A percentile compares a stretch with the other conserved stretches of the same genome.
Evolutionary conservation across 2,888 invertebrate species (phyloP).

Genomic region (Platynereis dumerilii): DNA sequence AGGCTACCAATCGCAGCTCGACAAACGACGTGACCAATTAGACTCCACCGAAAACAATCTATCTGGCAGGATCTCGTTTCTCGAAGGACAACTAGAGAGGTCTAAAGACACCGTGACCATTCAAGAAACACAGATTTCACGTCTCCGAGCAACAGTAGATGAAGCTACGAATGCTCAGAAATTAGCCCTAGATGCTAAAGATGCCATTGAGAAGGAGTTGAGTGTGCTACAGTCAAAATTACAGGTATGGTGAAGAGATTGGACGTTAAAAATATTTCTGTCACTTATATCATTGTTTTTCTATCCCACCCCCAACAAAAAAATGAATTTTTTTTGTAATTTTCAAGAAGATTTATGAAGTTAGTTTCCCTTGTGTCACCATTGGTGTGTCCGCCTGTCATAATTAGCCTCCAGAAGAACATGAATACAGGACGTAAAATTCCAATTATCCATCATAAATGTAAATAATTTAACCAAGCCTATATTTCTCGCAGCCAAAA

Average conservation of each 20-base stretch:
- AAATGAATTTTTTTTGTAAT: too few species aligned
- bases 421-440: too few species aligned
- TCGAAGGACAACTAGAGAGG: slow-evolving; percentile 48
- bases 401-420: too few species aligned
- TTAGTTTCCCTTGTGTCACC: too few species aligned
- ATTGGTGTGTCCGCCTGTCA: too few species aligned
- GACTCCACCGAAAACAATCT: slow-evolving; percentile 50
- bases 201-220: slow-evolving; percentile 46
- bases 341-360: too few species aligned
- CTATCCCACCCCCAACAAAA: too few species aligned
- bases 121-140: slow-evolving; percentile 51
- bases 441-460: too few species aligned
- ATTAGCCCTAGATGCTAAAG: slow-evolving; percentile 53
- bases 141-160: slow-evolving; percentile 47
- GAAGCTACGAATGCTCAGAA: slow-evolving; percentile 49
- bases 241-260: slow-evolving; percentile 35
- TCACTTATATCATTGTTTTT: too few species aligned
- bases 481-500: too few species aligned
- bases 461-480: too few species aligned
- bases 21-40: slow-evolving; percentile 47
- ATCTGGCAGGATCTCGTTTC: slow-evolving; percentile 48
- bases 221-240: slow-evolving; percentile 40
- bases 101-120: slow-evolving; percentile 45
- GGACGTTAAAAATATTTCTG: too few species aligned
- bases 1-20: slow-evolving; percentile 42